phyloP scores from a whole-genome alignment of 2,113 vertebrate genomes.

The Gasterosteus nipponicus region DNA sequence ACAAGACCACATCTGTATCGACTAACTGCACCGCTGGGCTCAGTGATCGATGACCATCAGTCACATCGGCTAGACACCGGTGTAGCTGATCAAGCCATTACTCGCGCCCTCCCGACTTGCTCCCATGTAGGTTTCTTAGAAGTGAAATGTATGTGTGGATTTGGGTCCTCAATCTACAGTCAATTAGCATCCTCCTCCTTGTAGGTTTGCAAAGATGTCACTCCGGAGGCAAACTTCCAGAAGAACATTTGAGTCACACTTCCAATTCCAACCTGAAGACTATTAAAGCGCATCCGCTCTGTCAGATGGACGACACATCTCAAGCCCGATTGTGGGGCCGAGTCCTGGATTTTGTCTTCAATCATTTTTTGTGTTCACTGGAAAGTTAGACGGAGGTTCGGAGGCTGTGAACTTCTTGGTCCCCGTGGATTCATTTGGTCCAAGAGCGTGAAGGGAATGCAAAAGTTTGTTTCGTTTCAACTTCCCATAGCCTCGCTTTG shows the following conservation, averaged over 20 bases:
- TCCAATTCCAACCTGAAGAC: neutral
- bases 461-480: neutral
- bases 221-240: neutral
- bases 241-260: neutral
- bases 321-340: neutral
- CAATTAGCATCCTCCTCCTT: neutral
- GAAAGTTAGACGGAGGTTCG: neutral
- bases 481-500: neutral
- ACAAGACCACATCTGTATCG: neutral
- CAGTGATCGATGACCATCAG: neutral
- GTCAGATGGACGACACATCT: neutral
- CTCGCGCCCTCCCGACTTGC: neutral
- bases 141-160: neutral
- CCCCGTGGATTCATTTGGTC: neutral
- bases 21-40: neutral
- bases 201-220: neutral
- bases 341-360: neutral
- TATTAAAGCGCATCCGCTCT: neutral
- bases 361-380: neutral
- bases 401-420: neutral
- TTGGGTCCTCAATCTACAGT: neutral
- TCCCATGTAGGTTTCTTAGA: neutral
- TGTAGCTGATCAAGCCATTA: neutral
- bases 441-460: constrained; percentile 11
- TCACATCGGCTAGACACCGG: neutral